Evolutionary conservation across 2,113 vertebrate species (phyloP), one percentile per base, ranked within the genome.

Genomic region (Hippocampus comes): DNA sequence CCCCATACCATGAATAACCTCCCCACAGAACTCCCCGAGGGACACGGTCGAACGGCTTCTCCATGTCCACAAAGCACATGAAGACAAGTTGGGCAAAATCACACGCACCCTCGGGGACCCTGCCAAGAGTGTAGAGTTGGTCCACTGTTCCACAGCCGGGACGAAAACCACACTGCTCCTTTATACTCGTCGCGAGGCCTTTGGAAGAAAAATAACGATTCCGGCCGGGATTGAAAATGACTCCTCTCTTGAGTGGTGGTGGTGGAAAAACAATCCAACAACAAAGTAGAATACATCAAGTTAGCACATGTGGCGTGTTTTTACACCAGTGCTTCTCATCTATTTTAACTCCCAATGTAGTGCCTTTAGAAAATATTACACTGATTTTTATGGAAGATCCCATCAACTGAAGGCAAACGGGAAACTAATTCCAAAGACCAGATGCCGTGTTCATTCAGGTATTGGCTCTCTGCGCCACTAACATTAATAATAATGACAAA

Each of bases 151-250:
- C 34, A 38, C 34, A 38, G 34, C 34, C 5, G 34, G 34, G 34
- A 6, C 5, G 34, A 1, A 38, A 38, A 38, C 34, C 34, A 38
- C 43, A 15, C 63, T 55, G 78, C n/a, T 77, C 71, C 75, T 87
- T 88, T 89, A 80, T 89, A 80, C 67, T 9, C 9, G 56, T 55
- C 67, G 63, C 25, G 65, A 63, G 77, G 21, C 6, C 12, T 64
- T 73, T 73, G 53, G 46, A 25, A 67, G 21, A 59, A 70, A 82
- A 71, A 14, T 67, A 70, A 73, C 83, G 78, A 84, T 72, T 78
- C 30, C 63, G 55, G 53, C 38, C 23, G 53, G 41, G 14, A 63
- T 34, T 17, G 17, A 38, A 75, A 83, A 80, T 76, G 0, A 68
- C 56, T 70, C 56, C 51, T 73, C 87, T 78, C 78, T 48, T 38